Evolutionary conservation across 2,888 invertebrate genomes (phyloP).

Genomic region (Lymantria monacha): DNA sequence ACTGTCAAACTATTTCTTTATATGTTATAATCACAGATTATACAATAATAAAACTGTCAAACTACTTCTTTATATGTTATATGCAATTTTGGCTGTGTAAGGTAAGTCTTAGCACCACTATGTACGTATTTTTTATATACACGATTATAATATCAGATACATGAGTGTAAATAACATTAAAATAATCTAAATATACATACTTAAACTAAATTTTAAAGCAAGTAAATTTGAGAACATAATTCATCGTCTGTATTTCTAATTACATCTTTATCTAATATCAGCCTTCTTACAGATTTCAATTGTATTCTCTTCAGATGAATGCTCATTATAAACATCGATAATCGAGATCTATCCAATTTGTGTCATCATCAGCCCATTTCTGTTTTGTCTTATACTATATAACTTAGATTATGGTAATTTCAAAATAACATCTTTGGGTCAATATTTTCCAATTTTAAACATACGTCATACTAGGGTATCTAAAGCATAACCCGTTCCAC

Average conservation of each 20-base stretch:
- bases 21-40: not conserved
- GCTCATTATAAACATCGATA: not conserved
- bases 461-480: constrained; percentile 76
- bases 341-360: constrained; percentile 2
- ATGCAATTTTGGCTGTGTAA: constrained; percentile 26
- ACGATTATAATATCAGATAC: constrained; percentile 29
- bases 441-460: constrained; percentile 32
- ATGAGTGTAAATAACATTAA: constrained; percentile 27
- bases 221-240: constrained; percentile 10
- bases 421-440: constrained; percentile 38
- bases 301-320: no score
- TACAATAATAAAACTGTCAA: constrained; percentile 4
- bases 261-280: not conserved
- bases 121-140: constrained; percentile 15
- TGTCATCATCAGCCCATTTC: not conserved
- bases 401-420: constrained; percentile 38
- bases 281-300: not conserved
- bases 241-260: not conserved
- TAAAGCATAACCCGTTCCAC: constrained; percentile 56
- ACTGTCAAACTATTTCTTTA: constrained; percentile 6
- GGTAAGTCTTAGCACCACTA: constrained; percentile 40
- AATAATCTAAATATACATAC: constrained; percentile 10
- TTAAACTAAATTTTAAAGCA: constrained; percentile 13
- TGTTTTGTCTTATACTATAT: constrained; percentile 20
- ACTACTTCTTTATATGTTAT: constrained; percentile 7